Evolutionary conservation across 2,888 invertebrate genomes (phyloP).

Genomic region (Patella depressa): DNA sequence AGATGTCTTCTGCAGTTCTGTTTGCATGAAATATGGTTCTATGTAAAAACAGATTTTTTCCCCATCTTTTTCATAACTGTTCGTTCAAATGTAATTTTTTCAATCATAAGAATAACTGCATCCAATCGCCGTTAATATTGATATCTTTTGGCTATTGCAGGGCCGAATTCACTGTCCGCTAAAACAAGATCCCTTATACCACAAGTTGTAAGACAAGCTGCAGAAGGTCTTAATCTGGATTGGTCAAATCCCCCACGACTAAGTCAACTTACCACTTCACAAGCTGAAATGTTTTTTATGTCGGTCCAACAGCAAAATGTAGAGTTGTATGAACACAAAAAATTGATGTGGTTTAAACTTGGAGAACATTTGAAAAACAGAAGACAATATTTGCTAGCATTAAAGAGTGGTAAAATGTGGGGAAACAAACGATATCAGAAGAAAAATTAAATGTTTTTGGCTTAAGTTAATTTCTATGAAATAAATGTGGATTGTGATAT

Average conservation of each 20-base stretch:
- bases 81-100: too few relatives aligned
- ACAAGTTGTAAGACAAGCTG: not conserved
- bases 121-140: too few relatives aligned
- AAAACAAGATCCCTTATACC: too few relatives aligned
- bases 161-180: too few relatives aligned
- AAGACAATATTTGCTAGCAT: not conserved
- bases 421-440: not conserved
- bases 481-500: too few relatives aligned
- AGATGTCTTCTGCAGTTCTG: too few relatives aligned
- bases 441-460: not conserved
- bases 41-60: too few relatives aligned
- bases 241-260: not conserved
- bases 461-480: too few relatives aligned
- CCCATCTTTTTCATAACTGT: too few relatives aligned
- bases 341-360: not conserved
- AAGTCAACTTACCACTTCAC: not conserved
- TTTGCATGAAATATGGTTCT: too few relatives aligned
- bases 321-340: not conserved
- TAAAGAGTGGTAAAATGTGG: not conserved
- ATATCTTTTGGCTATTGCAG: too few relatives aligned
- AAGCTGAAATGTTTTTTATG: not conserved
- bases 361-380: conserved; percentile 3
- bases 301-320: not conserved
- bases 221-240: not conserved
- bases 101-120: too few relatives aligned